Percentiles rank a stretch among this genome's conserved stretches.
These are phyloP conservation scores for Monochamus alternatus DNA, from an alignment of 2,888 invertebrate species.

Conservation along the genomic window DNA sequence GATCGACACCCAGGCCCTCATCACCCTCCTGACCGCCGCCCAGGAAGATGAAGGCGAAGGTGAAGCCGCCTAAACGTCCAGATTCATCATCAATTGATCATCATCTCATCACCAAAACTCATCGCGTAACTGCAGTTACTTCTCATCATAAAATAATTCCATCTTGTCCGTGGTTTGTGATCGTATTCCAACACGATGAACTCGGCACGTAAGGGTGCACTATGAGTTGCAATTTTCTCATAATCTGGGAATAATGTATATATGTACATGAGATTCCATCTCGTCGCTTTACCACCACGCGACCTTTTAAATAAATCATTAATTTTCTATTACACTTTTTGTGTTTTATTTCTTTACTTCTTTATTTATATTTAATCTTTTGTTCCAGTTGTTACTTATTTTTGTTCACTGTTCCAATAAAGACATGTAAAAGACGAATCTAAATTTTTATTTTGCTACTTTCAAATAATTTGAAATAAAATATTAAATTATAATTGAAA, in stretches of 20 bases:
- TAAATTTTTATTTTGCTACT: slow-evolving; percentile 10
- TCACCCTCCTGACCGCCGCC: slow-evolving; percentile 90
- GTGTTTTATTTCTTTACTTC: slow-evolving; percentile 44
- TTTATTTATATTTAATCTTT: slow-evolving; percentile 10
- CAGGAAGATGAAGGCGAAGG: slow-evolving; percentile 86
- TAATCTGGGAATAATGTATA: slow-evolving; percentile 19
- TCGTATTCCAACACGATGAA: slow-evolving; percentile 26
- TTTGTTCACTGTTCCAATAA: slow-evolving; percentile 42
- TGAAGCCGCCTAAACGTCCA: slow-evolving; percentile 68
- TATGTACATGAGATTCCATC: slow-evolving; percentile 35
- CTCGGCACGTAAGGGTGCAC: slow-evolving; percentile 27
- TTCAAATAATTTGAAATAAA: not conserved
- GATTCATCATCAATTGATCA: slow-evolving; percentile 40
- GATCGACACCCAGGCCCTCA: slow-evolving; percentile 90
- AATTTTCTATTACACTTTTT: slow-evolving; percentile 51
- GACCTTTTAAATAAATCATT: slow-evolving; percentile 48
- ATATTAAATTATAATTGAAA: no score
- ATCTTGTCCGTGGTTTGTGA: slow-evolving; percentile 13
- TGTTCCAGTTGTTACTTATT: slow-evolving; percentile 36
- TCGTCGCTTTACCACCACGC: slow-evolving; percentile 38
- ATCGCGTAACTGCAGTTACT: slow-evolving; percentile 47
- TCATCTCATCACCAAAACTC: slow-evolving; percentile 33
- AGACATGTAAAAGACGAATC: slow-evolving; percentile 23
- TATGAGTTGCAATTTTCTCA: slow-evolving; percentile 40
- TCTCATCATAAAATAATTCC: slow-evolving; percentile 37